A percentile compares a stretch with the other conserved stretches of the same genome.
phyloP scores from a whole-genome alignment of 2,888 invertebrate species.

The Mystacides longicornis region DNA sequence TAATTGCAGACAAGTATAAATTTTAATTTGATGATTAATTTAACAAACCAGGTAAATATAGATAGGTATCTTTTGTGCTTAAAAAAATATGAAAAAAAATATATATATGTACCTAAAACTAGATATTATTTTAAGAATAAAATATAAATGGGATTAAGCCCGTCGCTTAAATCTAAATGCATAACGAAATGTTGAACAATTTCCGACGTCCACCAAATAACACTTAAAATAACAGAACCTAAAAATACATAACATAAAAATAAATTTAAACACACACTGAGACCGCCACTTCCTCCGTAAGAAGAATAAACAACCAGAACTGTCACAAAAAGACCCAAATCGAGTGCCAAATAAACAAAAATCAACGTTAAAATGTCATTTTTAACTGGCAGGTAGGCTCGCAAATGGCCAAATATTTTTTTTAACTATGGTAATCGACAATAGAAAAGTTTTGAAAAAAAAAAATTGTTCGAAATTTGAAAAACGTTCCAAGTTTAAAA shows the following conservation, averaged over 20 bases:
- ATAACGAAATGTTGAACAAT: background rate
- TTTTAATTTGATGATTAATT: too few relatives aligned
- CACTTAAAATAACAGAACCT: conserved; percentile 2
- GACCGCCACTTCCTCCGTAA: background rate
- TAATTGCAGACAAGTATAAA: too few relatives aligned
- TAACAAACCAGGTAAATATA: too few relatives aligned
- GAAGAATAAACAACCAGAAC: background rate
- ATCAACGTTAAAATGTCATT: too few relatives aligned
- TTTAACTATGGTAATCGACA: too few relatives aligned
- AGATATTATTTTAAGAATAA: background rate
- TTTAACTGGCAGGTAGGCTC: too few relatives aligned
- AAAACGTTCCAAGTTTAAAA: too few relatives aligned
- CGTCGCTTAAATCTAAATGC: background rate
- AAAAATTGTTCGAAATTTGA: too few relatives aligned
- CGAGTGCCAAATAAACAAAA: background rate
- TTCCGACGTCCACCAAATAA: background rate
- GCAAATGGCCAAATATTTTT: too few relatives aligned
- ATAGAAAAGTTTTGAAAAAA: too few relatives aligned
- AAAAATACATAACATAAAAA: too few relatives aligned
- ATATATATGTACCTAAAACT: background rate
- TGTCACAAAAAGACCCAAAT: background rate
- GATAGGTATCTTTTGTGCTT: too few relatives aligned
- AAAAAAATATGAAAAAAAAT: background rate
- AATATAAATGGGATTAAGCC: background rate
- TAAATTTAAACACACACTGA: background rate